These are phyloP conservation scores for Cichladusa arquata DNA, from an alignment of 2,113 vertebrate genomes.

Conservation along the genomic window DNA sequence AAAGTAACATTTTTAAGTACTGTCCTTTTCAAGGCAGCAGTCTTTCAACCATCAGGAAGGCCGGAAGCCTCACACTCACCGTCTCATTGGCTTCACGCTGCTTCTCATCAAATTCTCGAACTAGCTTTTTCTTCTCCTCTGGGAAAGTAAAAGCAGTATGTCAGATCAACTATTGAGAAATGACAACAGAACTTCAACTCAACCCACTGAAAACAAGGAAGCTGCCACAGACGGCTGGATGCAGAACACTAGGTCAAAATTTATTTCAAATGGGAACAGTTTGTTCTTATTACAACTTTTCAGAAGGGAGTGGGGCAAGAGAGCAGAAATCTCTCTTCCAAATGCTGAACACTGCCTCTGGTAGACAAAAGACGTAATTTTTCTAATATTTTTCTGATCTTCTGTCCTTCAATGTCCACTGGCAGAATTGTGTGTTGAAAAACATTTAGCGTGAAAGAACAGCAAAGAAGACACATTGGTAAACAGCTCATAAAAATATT, in stretches of 20 bases:
- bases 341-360: background rate
- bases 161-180: background rate
- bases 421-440: background rate
- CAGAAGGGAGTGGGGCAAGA: background rate
- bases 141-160: slow-evolving; percentile 6
- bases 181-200: background rate
- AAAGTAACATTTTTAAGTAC: background rate
- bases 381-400: background rate
- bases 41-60: background rate
- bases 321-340: background rate
- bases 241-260: background rate
- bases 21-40: background rate
- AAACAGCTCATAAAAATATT: background rate
- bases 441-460: background rate
- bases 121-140: slow-evolving; percentile 92
- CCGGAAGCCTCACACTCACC: slow-evolving; percentile 63
- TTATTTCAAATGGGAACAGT: background rate
- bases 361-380: background rate
- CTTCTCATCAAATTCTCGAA: slow-evolving; percentile 90
- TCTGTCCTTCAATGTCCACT: background rate
- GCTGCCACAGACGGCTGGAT: background rate
- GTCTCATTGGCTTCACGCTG: slow-evolving; percentile 91
- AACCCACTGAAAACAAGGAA: background rate
- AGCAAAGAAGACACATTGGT: background rate
- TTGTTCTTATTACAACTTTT: background rate